A percentile compares a stretch with the other conserved stretches of the same genome.
Evolutionary conservation across 2,113 vertebrate genomes (phyloP).

Genomic region (Rhadina sibilatrix): DNA sequence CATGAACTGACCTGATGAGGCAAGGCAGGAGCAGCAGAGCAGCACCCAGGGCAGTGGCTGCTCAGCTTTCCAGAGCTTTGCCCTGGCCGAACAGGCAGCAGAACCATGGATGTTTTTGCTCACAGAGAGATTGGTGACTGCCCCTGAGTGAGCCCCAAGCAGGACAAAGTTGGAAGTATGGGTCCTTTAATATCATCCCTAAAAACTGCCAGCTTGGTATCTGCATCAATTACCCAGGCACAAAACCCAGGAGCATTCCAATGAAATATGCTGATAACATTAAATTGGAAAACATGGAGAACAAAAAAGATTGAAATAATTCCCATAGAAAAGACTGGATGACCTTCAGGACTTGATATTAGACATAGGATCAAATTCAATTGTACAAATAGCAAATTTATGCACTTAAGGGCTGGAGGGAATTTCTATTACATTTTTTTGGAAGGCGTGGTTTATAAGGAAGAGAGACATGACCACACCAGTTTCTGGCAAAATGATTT

Average conservation of each 20-base stretch:
- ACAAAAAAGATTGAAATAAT: background rate
- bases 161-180: background rate
- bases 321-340: background rate
- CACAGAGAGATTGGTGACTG: background rate
- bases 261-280: background rate
- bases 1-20: background rate
- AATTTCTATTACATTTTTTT: background rate
- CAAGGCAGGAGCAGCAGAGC: background rate
- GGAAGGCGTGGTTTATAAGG: background rate
- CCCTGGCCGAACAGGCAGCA: background rate
- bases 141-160: background rate
- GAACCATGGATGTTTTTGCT: background rate
- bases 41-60: background rate
- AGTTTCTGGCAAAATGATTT: slow-evolving; percentile 24
- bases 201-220: background rate
- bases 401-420: slow-evolving; percentile 28
- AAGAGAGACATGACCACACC: background rate
- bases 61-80: fast-evolving
- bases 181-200: background rate
- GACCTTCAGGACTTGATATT: background rate
- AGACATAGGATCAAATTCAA: slow-evolving; percentile 1
- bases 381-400: background rate
- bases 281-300: background rate
- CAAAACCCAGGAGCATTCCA: background rate
- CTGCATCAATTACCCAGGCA: background rate